Evolutionary conservation across 2,888 invertebrate species (phyloP).

Genomic region (Orthosia cruda): DNA sequence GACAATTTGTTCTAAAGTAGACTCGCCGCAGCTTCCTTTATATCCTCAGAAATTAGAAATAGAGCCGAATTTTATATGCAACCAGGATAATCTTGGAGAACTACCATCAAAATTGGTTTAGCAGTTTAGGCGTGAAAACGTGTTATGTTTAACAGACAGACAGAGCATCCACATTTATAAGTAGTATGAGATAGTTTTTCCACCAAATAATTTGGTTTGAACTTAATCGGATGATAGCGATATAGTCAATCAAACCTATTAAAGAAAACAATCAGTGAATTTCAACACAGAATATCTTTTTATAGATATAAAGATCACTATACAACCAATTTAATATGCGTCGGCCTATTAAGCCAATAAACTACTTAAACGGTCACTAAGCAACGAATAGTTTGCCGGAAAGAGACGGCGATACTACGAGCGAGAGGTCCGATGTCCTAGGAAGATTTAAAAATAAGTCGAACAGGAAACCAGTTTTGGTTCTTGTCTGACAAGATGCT

Average conservation of each 20-base stretch:
- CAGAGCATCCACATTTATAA: too few relatives aligned
- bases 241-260: not conserved
- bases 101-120: too few relatives aligned
- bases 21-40: not conserved
- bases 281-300: not conserved
- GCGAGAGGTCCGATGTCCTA: conserved; percentile 57
- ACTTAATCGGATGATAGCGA: not conserved
- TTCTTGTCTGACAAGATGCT: conserved; percentile 59
- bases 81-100: too few relatives aligned
- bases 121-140: too few relatives aligned
- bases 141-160: too few relatives aligned
- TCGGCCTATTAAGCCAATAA: conserved; percentile 54
- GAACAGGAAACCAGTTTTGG: conserved; percentile 66
- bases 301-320: conserved; percentile 19
- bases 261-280: conserved; percentile 4
- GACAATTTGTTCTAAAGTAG: conserved; percentile 7
- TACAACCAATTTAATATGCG: conserved; percentile 7
- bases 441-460: conserved; percentile 70
- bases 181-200: too few relatives aligned
- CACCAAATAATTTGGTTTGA: not conserved
- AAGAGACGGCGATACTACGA: conserved; percentile 28
- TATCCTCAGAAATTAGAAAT: not conserved
- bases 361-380: conserved; percentile 33
- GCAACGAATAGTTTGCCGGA: conserved; percentile 50
- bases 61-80: not conserved